Base-by-base conservation (phyloP, 2,797 vertebrate genomes). In the Aratinga solstitialis region DNA sequence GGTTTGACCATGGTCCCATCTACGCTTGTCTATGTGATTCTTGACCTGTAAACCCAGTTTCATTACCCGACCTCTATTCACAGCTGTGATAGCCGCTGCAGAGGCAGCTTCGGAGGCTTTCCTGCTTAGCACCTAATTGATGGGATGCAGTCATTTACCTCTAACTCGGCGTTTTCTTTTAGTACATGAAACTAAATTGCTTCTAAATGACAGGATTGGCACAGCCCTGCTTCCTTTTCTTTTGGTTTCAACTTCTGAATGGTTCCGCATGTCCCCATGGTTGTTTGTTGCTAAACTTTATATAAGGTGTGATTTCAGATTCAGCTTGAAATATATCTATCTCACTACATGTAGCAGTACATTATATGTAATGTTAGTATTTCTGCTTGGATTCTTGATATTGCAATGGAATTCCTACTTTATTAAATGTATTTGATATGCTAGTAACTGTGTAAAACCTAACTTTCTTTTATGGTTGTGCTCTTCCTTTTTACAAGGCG, bases 351-450 rank as follows among this genome's bases (percentile, higher is more conserved):
- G 98, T 98, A 98, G 98, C 98, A 98, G 98, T 98, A 97, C 98
- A 98, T 98, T 98, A 98, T 98, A 97, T 98, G 98, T 98, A 98
- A 98, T 96, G 98, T 98, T 98, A 98, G 98, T 98, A 97, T 98
- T 98, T 98, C 98, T 98, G 97, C 98, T 98, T 98, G 97, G 95
- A 97, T 97, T 97, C 98, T 98, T 97, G 98, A 98, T 98, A 98
- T 98, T 98, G 98, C 98, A 97, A 97, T 98, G 97, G 96, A 97
- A 97, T 97, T 97, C 98, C 97, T 98, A 97, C 97, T 98, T 98
- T 98, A 98, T 97, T 98, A 97, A 98, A 98, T 98, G 98, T 98
- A 97, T 98, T 98, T 98, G 98, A 98, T 98, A 98, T 98, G 98
- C 98, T 98, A 98, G 98, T 98, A 98, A 98, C 93, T 98, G 98